Base-by-base conservation (phyloP, 2,888 invertebrate species). In the Caenorhabditis parvicauda region DNA sequence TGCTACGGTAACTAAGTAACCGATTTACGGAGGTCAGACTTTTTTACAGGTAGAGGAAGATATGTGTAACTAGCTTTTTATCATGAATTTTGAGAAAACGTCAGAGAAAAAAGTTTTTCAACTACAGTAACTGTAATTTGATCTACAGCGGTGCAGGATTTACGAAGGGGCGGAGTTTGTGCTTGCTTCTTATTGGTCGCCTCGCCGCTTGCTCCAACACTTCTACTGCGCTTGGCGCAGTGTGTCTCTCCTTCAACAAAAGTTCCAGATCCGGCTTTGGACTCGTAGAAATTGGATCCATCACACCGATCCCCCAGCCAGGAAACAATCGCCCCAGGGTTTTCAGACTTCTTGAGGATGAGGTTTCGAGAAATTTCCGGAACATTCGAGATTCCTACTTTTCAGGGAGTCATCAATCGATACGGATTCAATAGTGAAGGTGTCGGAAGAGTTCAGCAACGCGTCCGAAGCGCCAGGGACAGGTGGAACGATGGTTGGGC, bases 351-450 rank as follows among this genome's bases (percentile, higher is more conserved):
- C 81, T 83, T 2, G 88, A 90, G 76, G 95, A 96, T 82, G 83
- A 86, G 65, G 96, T 92, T 12, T 41, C 17, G 41, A 41, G 19
- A 44, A 24, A 12, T 24, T 9, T 12, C 6, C 9, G 21, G 7
- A 25, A 44, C 9, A 44, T 22, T 6, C 6, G 27, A 9, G 6
- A 6, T 37, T 4, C 1, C 9, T 35, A 19, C 17, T 14, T 7
- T 64, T 46, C 27, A 77, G 72, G 79, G 69, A 14, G 65, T 79
- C 21, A 79, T 79, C 59, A 79, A 80, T 64, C 62, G 75, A 75
- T 92, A 90, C 82, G 92, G 92, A 0, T 98, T 98, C 81, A 98
- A 98, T 82, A 96, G 93, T 83, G 89, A 91, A 71, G 98, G 98
- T 0, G 91, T 93, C 79, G 80, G 76, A 28, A 38, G 58, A 21